Evolutionary conservation across 2,888 invertebrate genomes (phyloP).

Genomic region (Drosophila falleni): DNA sequence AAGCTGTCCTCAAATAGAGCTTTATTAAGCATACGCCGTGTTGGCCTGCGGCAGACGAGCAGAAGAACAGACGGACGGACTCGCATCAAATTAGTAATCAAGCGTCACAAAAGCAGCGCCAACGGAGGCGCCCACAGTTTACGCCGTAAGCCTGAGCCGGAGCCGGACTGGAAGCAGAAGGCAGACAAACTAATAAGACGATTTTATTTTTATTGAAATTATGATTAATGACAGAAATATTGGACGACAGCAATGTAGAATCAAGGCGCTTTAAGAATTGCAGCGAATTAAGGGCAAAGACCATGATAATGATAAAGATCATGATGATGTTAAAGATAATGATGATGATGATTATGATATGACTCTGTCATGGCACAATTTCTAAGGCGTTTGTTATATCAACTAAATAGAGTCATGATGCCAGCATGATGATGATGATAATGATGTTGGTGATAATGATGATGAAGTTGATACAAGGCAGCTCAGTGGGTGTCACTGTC

Average conservation of each 20-base stretch:
- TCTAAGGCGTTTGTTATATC: conserved; percentile 22
- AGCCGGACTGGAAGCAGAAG: conserved; percentile 21
- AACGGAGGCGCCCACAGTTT: conserved; percentile 17
- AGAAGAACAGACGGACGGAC: conserved; percentile 14
- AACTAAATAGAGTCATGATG: conserved; percentile 28
- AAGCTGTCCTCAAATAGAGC: conserved; percentile 53
- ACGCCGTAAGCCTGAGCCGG: conserved; percentile 41
- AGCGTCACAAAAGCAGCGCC: conserved; percentile 58
- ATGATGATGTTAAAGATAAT: conserved; percentile 25
- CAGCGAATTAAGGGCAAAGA: conserved; percentile 56
- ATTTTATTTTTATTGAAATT: conserved; percentile 78
- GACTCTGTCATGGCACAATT: conserved; percentile 24
- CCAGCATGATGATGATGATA: conserved; percentile 19
- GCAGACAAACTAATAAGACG: conserved; percentile 64
- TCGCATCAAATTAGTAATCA: conserved; percentile 71
- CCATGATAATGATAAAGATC: conserved; percentile 28
- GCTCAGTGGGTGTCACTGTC: conserved; percentile 41
- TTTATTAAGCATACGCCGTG: conserved; percentile 71
- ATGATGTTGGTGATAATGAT: conserved; percentile 26
- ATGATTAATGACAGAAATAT: conserved; percentile 80
- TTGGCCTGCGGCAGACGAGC: conserved; percentile 29
- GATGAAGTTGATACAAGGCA: conserved; percentile 42
- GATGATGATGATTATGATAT: conserved; percentile 14
- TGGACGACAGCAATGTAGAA: conserved; percentile 50
- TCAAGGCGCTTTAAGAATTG: conserved; percentile 45